Conservation (phyloP, 2,888 invertebrate species). For the Gnatocerus cornutus region DNA sequence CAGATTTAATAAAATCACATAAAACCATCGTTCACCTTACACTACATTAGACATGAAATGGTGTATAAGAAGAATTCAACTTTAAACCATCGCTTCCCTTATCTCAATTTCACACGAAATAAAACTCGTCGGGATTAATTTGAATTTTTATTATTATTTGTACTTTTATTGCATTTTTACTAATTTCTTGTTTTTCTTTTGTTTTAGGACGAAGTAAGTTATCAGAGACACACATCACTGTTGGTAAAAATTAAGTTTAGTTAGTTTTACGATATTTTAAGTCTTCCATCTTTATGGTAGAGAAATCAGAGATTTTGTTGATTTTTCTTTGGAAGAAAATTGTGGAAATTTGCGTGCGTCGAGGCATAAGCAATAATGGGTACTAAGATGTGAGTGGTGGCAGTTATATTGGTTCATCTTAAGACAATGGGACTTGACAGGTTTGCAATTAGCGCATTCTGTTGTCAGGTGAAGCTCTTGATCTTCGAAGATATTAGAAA, state of each 20-base stretch:
- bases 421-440: conserved; percentile 61
- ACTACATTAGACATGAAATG: conserved; percentile 59
- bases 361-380: conserved; percentile 52
- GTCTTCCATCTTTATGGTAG: not conserved
- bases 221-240: conserved; percentile 49
- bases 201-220: conserved; percentile 73
- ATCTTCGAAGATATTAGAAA: conserved; percentile 53
- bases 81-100: conserved; percentile 52
- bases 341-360: conserved; percentile 16
- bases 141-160: conserved; percentile 52
- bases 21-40: conserved; percentile 46
- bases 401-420: conserved; percentile 65
- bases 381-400: conserved; percentile 64
- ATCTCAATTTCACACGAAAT: conserved; percentile 58
- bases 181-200: conserved; percentile 69
- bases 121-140: conserved; percentile 52
- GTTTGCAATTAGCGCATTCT: conserved; percentile 63
- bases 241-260: conserved; percentile 27
- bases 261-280: conserved; percentile 1
- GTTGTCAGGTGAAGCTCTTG: conserved; percentile 59
- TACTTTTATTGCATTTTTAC: conserved; percentile 55
- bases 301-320: too few relatives aligned
- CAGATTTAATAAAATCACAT: conserved; percentile 47
- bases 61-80: conserved; percentile 55
- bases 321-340: not conserved